Base-by-base conservation (phyloP, 2,888 invertebrate genomes). In the Phania funesta region DNA sequence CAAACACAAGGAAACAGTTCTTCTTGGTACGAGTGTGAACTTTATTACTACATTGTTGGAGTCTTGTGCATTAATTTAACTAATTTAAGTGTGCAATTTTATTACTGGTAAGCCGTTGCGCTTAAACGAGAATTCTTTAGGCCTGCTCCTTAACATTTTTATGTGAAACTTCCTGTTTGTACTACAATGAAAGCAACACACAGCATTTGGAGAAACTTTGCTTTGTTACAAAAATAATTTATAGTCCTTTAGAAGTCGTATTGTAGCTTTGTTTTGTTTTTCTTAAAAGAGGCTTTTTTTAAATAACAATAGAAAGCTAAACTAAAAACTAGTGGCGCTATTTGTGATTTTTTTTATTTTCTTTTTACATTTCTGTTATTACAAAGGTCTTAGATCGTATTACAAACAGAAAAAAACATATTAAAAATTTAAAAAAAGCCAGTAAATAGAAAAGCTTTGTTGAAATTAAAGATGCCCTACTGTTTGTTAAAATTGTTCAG, bases 31-130 rank as follows among this genome's bases (percentile, higher is more conserved):
- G 3, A 24, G 22, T 48, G 13, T 48, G 9, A 22, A 22, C 26
- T 26, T 26, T 52, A 44, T 62, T 41, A 26, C 11, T 18, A 9
- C 41, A 18, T 35, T 8, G 56, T 35, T 35, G 35, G 8, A 11
- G 26, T 65, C 50, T 22, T 65, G 16, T 65, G 32, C 32, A 46
- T 56, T 68, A 46, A 38, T 68, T 46, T 29, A 46, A 68, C 56
- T 68, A 46, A 56, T 56, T 44, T 54, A 52, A 54, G 52, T 26
- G 68, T 26, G 29, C 48, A 13, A n/a, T 48, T 32, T 20, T 6
- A 38, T n/a, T 8, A 22, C 35, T 58, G n/a, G 38, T n/a, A 24
- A 38, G 7, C 32, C n/a, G 6, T n/a, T 13, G 35, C 58, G 22
- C 22, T 38, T 24, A 22, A 22, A 38, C n/a, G n/a, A n/a, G 22